Percentiles rank a stretch among this genome's conserved stretches.
These are phyloP conservation scores for Parascotia fuliginaria DNA, from an alignment of 2,888 invertebrate genomes.

Conservation along the genomic window DNA sequence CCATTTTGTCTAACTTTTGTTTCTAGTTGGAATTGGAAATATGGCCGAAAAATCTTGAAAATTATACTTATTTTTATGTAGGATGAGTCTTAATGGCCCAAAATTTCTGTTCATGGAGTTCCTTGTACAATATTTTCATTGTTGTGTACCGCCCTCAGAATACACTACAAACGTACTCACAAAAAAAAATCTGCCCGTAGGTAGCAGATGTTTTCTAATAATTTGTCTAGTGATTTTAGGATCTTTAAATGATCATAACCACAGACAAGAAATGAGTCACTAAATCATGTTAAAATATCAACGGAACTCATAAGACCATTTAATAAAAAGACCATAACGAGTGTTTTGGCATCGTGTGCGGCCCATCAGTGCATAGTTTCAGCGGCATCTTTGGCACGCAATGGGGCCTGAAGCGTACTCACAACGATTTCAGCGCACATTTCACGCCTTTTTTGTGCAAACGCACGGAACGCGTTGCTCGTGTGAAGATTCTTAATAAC, in stretches of 20 bases:
- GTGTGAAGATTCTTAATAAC: constrained; percentile 69
- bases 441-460: constrained; percentile 79
- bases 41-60: no score
- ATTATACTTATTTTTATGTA: no score
- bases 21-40: constrained; percentile 26
- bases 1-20: constrained; percentile 41
- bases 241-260: neutral
- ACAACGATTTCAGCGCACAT: constrained; percentile 72
- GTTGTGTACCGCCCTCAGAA: no score
- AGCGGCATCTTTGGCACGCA: constrained; percentile 75
- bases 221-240: neutral
- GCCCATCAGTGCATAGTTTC: constrained; percentile 73
- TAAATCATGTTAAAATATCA: constrained; percentile 13
- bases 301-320: constrained; percentile 9
- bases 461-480: constrained; percentile 50
- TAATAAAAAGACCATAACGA: constrained; percentile 37
- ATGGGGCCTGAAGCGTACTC: constrained; percentile 78
- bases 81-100: no score
- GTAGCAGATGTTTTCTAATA: no score
- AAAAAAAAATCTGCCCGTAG: no score
- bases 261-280: neutral
- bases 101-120: no score
- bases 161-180: no score
- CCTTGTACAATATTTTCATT: no score
- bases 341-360: constrained; percentile 69